Percentiles rank a stretch among this genome's conserved stretches.
Evolutionary conservation across 2,113 vertebrate species (phyloP).

Genomic region (Urocolius indicus): DNA sequence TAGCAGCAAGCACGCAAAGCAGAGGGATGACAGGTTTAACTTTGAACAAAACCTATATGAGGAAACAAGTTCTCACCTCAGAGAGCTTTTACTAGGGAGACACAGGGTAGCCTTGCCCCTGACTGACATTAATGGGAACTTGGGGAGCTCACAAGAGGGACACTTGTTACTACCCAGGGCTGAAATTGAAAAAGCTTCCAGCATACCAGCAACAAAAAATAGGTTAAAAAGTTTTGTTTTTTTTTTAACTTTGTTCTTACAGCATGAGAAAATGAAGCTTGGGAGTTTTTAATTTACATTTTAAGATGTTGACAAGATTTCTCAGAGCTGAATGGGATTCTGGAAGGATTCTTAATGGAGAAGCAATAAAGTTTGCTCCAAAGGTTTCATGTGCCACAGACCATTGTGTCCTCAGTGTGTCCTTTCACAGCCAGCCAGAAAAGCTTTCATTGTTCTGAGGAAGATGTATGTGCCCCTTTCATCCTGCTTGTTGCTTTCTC

Average conservation of each 20-base stretch:
- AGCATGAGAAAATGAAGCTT: not conserved
- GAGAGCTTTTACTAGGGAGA: not conserved
- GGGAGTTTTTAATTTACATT: not conserved
- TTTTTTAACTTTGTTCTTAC: not conserved
- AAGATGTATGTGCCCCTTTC: slow-evolving; percentile 65
- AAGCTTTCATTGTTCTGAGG: not conserved
- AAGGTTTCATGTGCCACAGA: slow-evolving; percentile 68
- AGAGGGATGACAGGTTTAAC: not conserved
- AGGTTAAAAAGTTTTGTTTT: not conserved
- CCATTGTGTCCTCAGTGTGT: slow-evolving; percentile 62
- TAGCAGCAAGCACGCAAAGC: not conserved
- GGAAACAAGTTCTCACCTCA: not conserved
- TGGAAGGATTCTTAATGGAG: slow-evolving; percentile 46
- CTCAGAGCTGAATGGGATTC: slow-evolving; percentile 36
- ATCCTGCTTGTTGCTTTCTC: slow-evolving; percentile 14
- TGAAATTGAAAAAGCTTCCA: not conserved
- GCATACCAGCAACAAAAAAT: not conserved
- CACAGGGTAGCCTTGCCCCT: not conserved
- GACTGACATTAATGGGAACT: not conserved
- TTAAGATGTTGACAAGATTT: slow-evolving; percentile 23
- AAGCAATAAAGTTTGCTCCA: slow-evolving; percentile 32
- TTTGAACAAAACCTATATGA: not conserved
- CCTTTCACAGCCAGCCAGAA: slow-evolving; percentile 68
- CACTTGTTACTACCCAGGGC: rapidly evolving
- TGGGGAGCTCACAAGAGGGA: not conserved